Conservation (phyloP, 2,888 invertebrate species). For the Cremastobaeus sp. region DNA sequence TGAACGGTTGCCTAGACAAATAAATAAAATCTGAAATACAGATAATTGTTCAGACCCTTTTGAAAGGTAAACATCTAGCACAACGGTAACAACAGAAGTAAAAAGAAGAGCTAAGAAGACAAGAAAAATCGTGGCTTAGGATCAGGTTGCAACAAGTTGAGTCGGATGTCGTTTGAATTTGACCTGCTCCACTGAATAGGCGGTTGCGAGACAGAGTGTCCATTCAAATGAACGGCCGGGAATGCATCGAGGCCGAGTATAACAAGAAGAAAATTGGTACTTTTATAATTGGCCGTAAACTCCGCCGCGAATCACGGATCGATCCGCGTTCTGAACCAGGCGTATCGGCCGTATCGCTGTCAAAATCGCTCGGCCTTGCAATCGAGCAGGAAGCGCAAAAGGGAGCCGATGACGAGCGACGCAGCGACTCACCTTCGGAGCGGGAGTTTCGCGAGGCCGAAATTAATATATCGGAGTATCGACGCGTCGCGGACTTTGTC, state of each 20-base stretch:
- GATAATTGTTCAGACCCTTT: no score
- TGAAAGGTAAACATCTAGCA: no score
- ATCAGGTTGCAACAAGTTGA: slow-evolving; percentile 11
- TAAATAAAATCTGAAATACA: no score
- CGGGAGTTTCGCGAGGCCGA: background rate
- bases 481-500: no score
- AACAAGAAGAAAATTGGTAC: no score
- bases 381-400: slow-evolving; percentile 20
- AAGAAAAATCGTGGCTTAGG: background rate
- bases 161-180: no score
- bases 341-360: slow-evolving; percentile 23
- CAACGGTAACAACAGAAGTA: background rate
- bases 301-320: background rate
- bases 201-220: no score
- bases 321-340: background rate
- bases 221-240: background rate
- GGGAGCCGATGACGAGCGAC: background rate
- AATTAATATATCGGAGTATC: slow-evolving; percentile 23
- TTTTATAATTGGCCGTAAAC: slow-evolving; percentile 1
- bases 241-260: background rate
- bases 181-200: no score
- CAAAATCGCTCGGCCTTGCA: slow-evolving; percentile 25
- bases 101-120: background rate
- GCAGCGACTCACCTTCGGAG: no score
- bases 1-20: no score